Evolutionary conservation across 2,888 invertebrate species (phyloP), one percentile per base, ranked within the genome.

Genomic region (Bhutanitis thaidina): DNA sequence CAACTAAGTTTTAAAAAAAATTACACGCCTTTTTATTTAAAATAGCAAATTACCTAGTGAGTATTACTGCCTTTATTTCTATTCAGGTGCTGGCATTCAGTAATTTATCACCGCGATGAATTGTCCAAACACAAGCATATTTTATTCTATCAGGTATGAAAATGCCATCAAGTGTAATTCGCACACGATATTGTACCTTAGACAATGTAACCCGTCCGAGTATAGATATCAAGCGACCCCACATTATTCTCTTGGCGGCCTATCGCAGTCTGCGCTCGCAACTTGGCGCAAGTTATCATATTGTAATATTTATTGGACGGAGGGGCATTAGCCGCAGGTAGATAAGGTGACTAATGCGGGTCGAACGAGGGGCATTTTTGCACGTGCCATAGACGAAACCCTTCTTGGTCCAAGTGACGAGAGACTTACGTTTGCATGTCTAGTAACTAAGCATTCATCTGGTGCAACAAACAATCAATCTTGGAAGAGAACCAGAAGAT

Each of bases 271-370:
- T 64, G 64, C 64, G 54, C 55, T 55, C 52, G 49, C 59, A 58
- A 65, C 55, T 64, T 62, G 60, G 61, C 65, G 56, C 61, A 58
- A 67, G 73, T 71, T 79, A 82, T 80, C 78, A 80, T 81, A 74
- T 76, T 64, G 71, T 69, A 68, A 75, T 82, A 83, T 81, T 81
- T 83, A 84, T 80, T 73, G 74, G 64, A 15, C 39, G 40, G 61
- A 53, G 62, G 59, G 50, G 67, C 69, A 72, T 74, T 77, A 77
- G 65, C 58, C 67, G 67, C 71, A 82, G 82, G 80, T 79, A 83
- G 79, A 80, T 78, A 80, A 69, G 61, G 74, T 77, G 78, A 80
- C 58, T 80, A 74, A 82, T 80, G 75, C 64, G 77, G 84, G 83
- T 74, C 66, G 61, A 53, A 63, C 59, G 57, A 63, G 67, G 70